Base-by-base conservation (phyloP, 2,113 vertebrate genomes). In the Bolborhynchus lineola region DNA sequence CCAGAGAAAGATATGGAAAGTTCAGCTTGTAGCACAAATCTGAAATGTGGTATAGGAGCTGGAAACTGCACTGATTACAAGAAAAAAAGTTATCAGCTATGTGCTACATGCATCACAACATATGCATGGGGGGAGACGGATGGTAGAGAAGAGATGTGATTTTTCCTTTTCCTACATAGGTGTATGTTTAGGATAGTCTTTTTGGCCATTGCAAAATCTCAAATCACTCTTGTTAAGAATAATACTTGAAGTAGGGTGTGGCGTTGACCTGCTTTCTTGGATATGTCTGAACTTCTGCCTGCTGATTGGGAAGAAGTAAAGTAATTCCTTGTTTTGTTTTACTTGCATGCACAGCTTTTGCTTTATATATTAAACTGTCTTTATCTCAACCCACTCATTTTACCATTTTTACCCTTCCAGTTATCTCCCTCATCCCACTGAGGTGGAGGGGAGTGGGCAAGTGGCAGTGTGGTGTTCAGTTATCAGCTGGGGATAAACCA, bases 101-200 rank as follows among this genome's bases (percentile, higher is more conserved):
- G 37, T 76, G 42, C 16, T 42, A 64, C 1, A 0, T 1, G 2
- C 14, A 68, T 16, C 11, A 14, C 21, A 31, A 29, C 75, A 69
- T 52, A 33, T 23, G 23, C 9, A 9, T 4, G 25, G 5, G 7
- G 6, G 1, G 0, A 1, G 8, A 44, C 6, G 7, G 19, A n/a
- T 33, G n/a, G n/a, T 21, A 60, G 20, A 59, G 52, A 29, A 53
- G 47, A n/a, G 6, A 5, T 2, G 1, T 8, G 21, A 10, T 28
- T 92, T 67, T 55, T 18, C 9, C 21, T 60, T 60, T 35, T 60
- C 21, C 44, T 60, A 14, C 18, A 3, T 47, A 5, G n/a, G 15
- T 16, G 5, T 49, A 23, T 25, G 7, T 20, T 69, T 37, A 37
- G 10, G 3, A 3, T 42, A 39, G 19, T 16, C 35, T 57, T 0